Evolutionary conservation across 1,140 invertebrate species (phyloP).

Genomic region (Charaxes varanes): DNA sequence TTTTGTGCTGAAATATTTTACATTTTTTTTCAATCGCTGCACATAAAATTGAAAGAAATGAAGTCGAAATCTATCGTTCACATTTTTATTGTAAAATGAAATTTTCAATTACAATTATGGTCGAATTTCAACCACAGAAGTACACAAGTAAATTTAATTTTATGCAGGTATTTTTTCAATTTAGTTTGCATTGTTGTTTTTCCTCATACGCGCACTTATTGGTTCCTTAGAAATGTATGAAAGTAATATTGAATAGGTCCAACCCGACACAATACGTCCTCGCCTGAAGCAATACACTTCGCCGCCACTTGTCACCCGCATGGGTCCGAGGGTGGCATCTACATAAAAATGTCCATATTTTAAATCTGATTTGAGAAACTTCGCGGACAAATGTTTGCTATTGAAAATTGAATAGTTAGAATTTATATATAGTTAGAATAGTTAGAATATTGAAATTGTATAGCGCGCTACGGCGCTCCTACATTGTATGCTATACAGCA

Average conservation of each 20-base stretch:
- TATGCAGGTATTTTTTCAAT: no score
- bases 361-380: slow-evolving; percentile 68
- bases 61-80: not conserved
- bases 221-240: slow-evolving; percentile 25
- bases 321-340: slow-evolving; percentile 52
- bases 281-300: slow-evolving; percentile 40
- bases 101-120: no score
- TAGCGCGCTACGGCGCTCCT: no score
- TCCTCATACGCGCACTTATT: slow-evolving; percentile 15
- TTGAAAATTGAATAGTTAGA: slow-evolving; percentile 66
- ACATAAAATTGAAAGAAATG: not conserved
- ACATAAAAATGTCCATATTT: slow-evolving; percentile 71
- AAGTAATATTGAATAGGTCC: slow-evolving; percentile 48
- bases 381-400: slow-evolving; percentile 68
- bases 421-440: no score
- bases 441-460: no score
- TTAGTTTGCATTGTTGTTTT: no score
- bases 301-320: slow-evolving; percentile 56
- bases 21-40: no score
- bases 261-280: slow-evolving; percentile 36
- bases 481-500: no score
- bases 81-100: no score
- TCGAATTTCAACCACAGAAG: no score
- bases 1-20: no score
- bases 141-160: no score